These are phyloP conservation scores for Huso huso DNA, from an alignment of 2,797 vertebrate species.

Conservation along the genomic window DNA sequence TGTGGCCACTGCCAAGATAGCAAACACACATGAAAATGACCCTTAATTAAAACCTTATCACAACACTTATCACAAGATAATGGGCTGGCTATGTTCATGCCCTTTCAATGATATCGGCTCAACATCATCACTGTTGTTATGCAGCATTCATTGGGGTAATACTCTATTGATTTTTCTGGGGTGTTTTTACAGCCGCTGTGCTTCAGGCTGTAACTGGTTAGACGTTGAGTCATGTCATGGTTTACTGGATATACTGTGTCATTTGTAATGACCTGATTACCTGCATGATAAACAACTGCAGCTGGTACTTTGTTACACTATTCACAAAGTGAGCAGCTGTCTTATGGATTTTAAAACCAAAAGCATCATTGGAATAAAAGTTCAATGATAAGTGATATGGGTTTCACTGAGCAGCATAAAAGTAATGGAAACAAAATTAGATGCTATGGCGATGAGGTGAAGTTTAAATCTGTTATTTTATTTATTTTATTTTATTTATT, in stretches of 20 bases:
- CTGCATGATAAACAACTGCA: constrained; percentile 42
- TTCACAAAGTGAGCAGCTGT: constrained; percentile 29
- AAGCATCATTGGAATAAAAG: constrained; percentile 3
- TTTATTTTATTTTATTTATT: not conserved
- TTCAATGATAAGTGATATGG: not conserved
- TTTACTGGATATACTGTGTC: constrained; percentile 33
- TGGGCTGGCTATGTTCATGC: constrained; percentile 31
- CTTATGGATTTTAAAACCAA: constrained; percentile 26
- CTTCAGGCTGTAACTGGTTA: constrained; percentile 32
- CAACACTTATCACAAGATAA: constrained; percentile 29
- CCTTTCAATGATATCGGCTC: constrained; percentile 22
- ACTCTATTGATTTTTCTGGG: constrained; percentile 45
- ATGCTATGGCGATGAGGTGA: not conserved
- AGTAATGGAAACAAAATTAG: constrained; percentile 8
- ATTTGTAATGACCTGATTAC: constrained; percentile 53
- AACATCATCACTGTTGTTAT: constrained; percentile 20
- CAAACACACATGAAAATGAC: constrained; percentile 34
- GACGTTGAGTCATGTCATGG: constrained; percentile 30
- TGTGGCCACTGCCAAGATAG: constrained; percentile 22
- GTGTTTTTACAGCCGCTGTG: constrained; percentile 31
- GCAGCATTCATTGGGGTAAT: constrained; percentile 48
- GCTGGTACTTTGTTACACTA: constrained; percentile 43
- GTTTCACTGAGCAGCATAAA: constrained; percentile 1
- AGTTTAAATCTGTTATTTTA: not conserved
- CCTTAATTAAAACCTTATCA: constrained; percentile 32